Evolutionary conservation across 2,888 invertebrate species (phyloP).

Genomic region (Thereva unica): DNA sequence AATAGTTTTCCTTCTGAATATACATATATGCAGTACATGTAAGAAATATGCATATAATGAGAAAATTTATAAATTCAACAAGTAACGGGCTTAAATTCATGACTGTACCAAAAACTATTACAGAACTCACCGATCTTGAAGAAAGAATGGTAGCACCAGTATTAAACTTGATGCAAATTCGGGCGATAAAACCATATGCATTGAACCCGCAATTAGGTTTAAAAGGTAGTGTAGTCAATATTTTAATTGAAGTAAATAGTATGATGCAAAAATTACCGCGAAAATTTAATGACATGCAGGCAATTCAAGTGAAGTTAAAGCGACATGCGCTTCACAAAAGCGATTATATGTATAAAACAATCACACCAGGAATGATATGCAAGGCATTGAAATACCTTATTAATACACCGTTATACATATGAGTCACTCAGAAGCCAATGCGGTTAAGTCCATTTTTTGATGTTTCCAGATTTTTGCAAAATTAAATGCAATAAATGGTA

Average conservation of each 20-base stretch:
- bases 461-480: too few species aligned
- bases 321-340: neutral
- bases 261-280: neutral
- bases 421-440: too few species aligned
- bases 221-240: neutral
- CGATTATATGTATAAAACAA: neutral
- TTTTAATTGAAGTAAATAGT: neutral
- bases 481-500: too few species aligned
- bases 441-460: too few species aligned
- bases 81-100: neutral
- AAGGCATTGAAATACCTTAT: too few species aligned
- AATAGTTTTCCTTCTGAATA: too few species aligned
- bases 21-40: too few species aligned
- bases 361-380: too few species aligned
- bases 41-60: neutral
- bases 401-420: too few species aligned
- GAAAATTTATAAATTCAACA: neutral
- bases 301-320: neutral
- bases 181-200: neutral
- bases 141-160: conserved; percentile 2
- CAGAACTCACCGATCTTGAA: neutral
- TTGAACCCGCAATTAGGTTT: neutral
- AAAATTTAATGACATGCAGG: neutral
- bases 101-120: neutral
- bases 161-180: neutral